Percentiles rank a stretch among this genome's conserved stretches.
phyloP scores from a whole-genome alignment of 2,888 invertebrate species.

The Drosophila colorata region DNA sequence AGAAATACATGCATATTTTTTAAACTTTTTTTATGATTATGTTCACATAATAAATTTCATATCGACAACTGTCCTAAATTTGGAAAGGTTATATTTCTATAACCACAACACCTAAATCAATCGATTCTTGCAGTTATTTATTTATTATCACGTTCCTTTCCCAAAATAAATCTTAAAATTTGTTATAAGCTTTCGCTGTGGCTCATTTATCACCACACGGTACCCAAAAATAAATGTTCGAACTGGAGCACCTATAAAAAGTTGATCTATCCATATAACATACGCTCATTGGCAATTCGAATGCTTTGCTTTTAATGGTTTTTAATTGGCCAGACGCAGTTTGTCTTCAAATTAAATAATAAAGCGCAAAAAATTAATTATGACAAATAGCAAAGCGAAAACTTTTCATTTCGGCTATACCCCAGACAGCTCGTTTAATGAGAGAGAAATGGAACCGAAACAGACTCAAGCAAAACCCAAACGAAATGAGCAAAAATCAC shows the following conservation, averaged over 20 bases:
- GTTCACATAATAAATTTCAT: too few relatives aligned
- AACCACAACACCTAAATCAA: conserved; percentile 1
- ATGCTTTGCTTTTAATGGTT: conserved; percentile 44
- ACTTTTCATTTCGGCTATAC: conserved; percentile 65
- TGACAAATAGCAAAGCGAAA: conserved; percentile 74
- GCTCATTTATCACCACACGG: conserved; percentile 54
- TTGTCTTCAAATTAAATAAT: conserved; percentile 66
- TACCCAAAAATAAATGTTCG: conserved; percentile 11
- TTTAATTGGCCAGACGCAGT: conserved; percentile 48
- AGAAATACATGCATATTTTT: too few relatives aligned
- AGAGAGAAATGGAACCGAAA: conserved; percentile 23
- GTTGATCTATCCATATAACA: too few relatives aligned
- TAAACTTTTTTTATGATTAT: too few relatives aligned
- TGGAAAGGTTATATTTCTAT: background rate
- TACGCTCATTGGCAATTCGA: conserved; percentile 35
- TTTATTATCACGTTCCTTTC: conserved; percentile 23
- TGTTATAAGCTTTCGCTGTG: conserved; percentile 59
- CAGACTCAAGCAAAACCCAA: conserved; percentile 11
- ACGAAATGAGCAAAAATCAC: conserved; percentile 49
- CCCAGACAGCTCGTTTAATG: conserved; percentile 1
- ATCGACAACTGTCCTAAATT: too few relatives aligned
- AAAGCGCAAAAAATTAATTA: conserved; percentile 70
- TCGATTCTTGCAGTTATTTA: background rate
- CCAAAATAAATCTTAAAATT: conserved; percentile 16
- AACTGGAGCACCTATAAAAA: conserved; percentile 59